A percentile compares a stretch with the other conserved stretches of the same genome.
Conservation (phyloP, 2,888 invertebrate genomes). For the Sarcophaga variegata region DNA sequence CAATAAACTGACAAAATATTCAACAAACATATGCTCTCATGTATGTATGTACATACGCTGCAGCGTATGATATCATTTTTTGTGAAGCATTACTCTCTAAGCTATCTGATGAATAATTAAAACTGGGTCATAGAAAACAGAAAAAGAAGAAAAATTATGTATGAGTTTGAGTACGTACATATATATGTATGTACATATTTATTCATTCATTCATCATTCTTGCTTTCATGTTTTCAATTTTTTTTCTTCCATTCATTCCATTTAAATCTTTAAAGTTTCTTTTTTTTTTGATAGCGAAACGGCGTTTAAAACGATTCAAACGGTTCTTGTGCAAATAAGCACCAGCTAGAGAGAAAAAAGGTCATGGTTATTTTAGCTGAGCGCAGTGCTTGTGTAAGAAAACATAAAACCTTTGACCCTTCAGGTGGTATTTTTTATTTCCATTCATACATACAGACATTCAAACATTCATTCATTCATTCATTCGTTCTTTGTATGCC, state of each 20-base stretch:
- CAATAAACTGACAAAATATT: slow-evolving; percentile 51
- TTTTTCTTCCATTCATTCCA: background rate
- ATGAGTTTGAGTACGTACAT: slow-evolving; percentile 2
- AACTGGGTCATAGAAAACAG: slow-evolving; percentile 58
- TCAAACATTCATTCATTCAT: background rate
- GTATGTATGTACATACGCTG: background rate
- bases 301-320: slow-evolving; percentile 8
- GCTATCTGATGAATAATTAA: slow-evolving; percentile 54
- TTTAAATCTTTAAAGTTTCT: slow-evolving; percentile 30
- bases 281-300: background rate
- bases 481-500: background rate
- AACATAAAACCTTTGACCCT: slow-evolving; percentile 62
- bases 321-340: background rate
- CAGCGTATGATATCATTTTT: slow-evolving; percentile 52
- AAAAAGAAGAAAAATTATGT: background rate
- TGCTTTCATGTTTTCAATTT: slow-evolving; percentile 12
- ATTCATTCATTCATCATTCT: slow-evolving; percentile 16
- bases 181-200: background rate
- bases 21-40: slow-evolving; percentile 28
- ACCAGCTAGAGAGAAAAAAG: slow-evolving; percentile 33
- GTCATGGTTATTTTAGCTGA: slow-evolving; percentile 55
- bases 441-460: no score
- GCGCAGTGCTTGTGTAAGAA: background rate
- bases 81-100: slow-evolving; percentile 45
- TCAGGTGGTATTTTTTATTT: slow-evolving; percentile 29